Base-by-base conservation (phyloP, 37 sponge, comb jelly and placozoan genomes). In the Chondrosia reniformis region DNA sequence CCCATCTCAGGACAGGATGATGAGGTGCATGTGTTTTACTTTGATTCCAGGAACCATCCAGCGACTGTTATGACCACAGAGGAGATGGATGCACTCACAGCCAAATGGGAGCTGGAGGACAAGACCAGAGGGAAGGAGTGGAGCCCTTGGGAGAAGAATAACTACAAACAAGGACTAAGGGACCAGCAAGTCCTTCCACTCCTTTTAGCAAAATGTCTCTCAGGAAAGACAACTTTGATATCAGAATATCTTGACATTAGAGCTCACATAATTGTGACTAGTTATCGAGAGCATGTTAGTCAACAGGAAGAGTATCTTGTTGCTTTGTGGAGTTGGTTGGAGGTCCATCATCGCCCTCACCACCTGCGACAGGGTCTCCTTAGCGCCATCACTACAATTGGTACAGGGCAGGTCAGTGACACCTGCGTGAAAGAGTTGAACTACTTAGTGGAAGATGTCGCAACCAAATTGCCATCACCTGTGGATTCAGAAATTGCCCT, bases 1-100 rank as follows among this genome's bases (percentile, higher is more conserved):
- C 7, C n/a, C 58, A 24, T 56, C 58, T 28, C 27, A 3, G 7
- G 37, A 34, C 40, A 77, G 22, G 75, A 45, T 4, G 31, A 28
- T 9, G 33, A 36, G 37, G 25, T 83, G 33, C 37, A 32, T 19
- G 17, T 87, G 79, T 21, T 87, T 3, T 82, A 78, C 75, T 40
- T 77, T 27, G 88, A 87, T 62, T 87, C 88, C 12, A 62, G 77
- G 61, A 87, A 87, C 63, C 31, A 34, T 9, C 78, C 78, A 0
- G 56, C 71, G 4, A 4, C 62, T 1, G 42, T 15, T 21, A 40
- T 36, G 36, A 69, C 74, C 27, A 75, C 78, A 52, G 83, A 82
- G 22, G 88, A 82, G 17, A 63, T 87, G 6, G 36, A 36, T 12
- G 55, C 24, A 25, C 36, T 37, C 6, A 31, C 82, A 36, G 45